Conservation (phyloP, 2,113 vertebrate genomes). For the Columba janthina region DNA sequence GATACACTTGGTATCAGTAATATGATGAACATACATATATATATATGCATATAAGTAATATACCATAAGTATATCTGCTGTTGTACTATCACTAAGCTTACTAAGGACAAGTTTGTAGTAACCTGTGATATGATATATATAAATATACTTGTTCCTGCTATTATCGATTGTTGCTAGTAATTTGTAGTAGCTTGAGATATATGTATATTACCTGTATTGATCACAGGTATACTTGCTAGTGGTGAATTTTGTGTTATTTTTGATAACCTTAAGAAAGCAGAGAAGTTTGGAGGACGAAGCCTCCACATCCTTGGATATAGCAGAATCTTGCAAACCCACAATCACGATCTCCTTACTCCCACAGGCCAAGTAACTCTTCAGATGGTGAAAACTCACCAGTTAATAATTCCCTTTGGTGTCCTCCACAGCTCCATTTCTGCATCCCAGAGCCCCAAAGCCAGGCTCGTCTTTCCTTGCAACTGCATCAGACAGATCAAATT, state of each 20-base stretch:
- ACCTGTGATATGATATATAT: background rate
- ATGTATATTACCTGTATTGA: background rate
- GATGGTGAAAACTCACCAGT: background rate
- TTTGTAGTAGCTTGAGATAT: background rate
- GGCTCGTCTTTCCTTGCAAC: background rate
- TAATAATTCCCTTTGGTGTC: background rate
- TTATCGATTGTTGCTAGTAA: background rate
- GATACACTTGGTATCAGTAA: background rate
- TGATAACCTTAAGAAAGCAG: background rate
- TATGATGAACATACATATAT: background rate
- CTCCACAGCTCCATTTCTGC: background rate
- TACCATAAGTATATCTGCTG: background rate
- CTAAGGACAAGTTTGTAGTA: background rate
- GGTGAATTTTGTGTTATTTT: background rate
- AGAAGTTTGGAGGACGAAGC: background rate
- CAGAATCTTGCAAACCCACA: background rate
- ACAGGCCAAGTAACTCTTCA: background rate
- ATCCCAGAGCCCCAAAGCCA: background rate
- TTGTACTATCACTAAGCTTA: background rate
- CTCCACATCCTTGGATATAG: background rate
- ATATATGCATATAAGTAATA: background rate
- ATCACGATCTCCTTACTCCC: rapidly evolving
- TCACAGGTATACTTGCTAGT: background rate
- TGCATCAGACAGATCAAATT: background rate
- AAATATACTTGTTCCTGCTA: background rate